These are phyloP conservation scores for Battus philenor DNA, from an alignment of 1,140 invertebrate genomes.

Conservation along the genomic window DNA sequence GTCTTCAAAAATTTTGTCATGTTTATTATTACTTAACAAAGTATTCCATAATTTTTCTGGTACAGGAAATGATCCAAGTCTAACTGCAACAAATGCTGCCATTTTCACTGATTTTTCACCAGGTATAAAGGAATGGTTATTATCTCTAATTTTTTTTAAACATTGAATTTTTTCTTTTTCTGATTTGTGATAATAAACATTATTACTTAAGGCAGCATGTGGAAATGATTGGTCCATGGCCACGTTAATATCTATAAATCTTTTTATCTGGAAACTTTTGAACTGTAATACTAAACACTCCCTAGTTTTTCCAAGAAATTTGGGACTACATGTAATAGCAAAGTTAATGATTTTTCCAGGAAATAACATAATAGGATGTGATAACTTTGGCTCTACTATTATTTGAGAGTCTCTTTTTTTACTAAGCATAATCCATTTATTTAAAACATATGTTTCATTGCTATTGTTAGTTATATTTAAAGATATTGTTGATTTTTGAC, in stretches of 20 bases:
- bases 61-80: slow-evolving; percentile 74
- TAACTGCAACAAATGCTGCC: slow-evolving; percentile 75
- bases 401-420: slow-evolving; percentile 54
- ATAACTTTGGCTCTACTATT: slow-evolving; percentile 46
- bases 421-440: slow-evolving; percentile 58
- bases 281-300: slow-evolving; percentile 56
- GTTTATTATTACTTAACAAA: slow-evolving; percentile 57
- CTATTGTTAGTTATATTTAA: slow-evolving; percentile 51
- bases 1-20: slow-evolving; percentile 43
- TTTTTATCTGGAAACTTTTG: slow-evolving; percentile 57
- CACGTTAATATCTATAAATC: slow-evolving; percentile 53
- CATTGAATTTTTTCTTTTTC: slow-evolving; percentile 29
- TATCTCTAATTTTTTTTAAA: slow-evolving; percentile 47
- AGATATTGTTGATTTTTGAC: slow-evolving; percentile 29
- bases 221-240: slow-evolving; percentile 29
- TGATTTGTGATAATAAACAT: slow-evolving; percentile 10
- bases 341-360: slow-evolving; percentile 41
- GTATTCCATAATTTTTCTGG: slow-evolving; percentile 76
- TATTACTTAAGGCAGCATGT: slow-evolving; percentile 11
- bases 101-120: slow-evolving; percentile 77
- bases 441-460: slow-evolving; percentile 39
- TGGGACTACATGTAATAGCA: slow-evolving; percentile 52
- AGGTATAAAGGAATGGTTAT: slow-evolving; percentile 60
- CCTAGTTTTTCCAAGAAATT: slow-evolving; percentile 51
- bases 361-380: slow-evolving; percentile 35